A percentile compares a stretch with the other conserved stretches of the same genome.
Conservation (phyloP, 2,113 vertebrate genomes). For the Galemys pyrenaicus region DNA sequence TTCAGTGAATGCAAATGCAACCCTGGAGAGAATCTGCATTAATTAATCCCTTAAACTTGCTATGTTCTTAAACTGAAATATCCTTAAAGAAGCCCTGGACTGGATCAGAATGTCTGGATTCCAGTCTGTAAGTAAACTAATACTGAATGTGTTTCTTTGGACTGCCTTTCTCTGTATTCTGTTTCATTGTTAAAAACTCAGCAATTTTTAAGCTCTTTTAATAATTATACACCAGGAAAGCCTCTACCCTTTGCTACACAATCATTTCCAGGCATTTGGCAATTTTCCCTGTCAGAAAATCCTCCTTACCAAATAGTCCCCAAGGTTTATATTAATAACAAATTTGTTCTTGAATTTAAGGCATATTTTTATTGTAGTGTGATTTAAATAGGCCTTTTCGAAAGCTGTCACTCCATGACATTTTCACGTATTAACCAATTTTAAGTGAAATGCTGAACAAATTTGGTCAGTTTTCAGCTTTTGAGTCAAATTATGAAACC, state of each 20-base stretch:
- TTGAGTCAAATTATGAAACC: slow-evolving; percentile 71
- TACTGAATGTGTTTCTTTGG: background rate
- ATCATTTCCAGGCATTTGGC: background rate
- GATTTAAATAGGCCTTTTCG: slow-evolving; percentile 65
- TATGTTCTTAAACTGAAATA: background rate
- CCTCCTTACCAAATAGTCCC: background rate
- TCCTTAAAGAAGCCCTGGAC: background rate
- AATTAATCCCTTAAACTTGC: background rate
- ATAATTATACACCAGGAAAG: background rate
- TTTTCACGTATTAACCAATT: slow-evolving; percentile 42
- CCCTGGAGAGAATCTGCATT: background rate
- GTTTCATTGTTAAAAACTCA: background rate
- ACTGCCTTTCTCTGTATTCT: background rate
- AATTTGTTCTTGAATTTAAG: slow-evolving; percentile 53
- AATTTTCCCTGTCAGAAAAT: background rate
- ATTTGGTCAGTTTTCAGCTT: slow-evolving; percentile 65
- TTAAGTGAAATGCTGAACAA: slow-evolving; percentile 72
- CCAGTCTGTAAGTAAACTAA: background rate
- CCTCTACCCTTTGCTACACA: background rate
- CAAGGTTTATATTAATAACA: slow-evolving; percentile 16
- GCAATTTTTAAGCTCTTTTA: background rate
- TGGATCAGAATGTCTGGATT: background rate
- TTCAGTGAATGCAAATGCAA: background rate
- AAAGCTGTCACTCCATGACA: slow-evolving; percentile 50
- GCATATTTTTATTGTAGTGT: slow-evolving; percentile 22